Evolutionary conservation across 2,797 vertebrate genomes (phyloP), one percentile per base, ranked within the genome.

Genomic region (Anisognathus igniventris): DNA sequence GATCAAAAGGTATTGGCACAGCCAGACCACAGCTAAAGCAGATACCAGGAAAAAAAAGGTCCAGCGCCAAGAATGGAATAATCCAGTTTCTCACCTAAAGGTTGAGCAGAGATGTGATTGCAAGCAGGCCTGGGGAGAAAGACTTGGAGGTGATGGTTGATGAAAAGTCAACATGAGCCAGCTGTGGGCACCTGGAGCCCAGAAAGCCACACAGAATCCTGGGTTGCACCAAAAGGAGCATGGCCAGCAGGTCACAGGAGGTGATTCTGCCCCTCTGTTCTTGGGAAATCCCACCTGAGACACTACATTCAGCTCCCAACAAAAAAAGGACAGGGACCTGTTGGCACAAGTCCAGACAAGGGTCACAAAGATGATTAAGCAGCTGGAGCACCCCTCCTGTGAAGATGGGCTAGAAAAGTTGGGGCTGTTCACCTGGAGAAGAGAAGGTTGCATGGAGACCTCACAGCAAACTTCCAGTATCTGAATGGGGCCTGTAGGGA

Each of bases 121-220:
- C 44, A 15, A 88, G 21, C n/a, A 66, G 9, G 17, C 39, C 19
- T 53, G 10, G 17, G 25, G 30, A 66, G 30, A 60, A 66, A 57
- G 42, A 39, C 24, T 23, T 57, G 17, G 20, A 10, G 3, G 7
- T 30, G 24, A 70, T 25, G 5, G 57, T 22, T 33, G n/a, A 51
- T 45, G 28, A 51, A 56, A 57, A 33, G 8, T 31, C 50, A 51
- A 7, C 44, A 45, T 1, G 5, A 33, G 21, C 4, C 45, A 50
- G 44, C 14, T 57, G 9, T 17, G 37, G 11, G 30, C 0, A 0
- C 8, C 8, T 14, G 14, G 24, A 70, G n/a, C n/a, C n/a, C 50
- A 76, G 39, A 57, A 57, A 64, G n/a, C 23, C 23, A 75, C 67
- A 50, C 0, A 0, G 12, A 70, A 16, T 39, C 17, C 31, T 51